Evolutionary conservation across 2,797 vertebrate genomes (phyloP).

Genomic region (Bradypodion ventrale): DNA sequence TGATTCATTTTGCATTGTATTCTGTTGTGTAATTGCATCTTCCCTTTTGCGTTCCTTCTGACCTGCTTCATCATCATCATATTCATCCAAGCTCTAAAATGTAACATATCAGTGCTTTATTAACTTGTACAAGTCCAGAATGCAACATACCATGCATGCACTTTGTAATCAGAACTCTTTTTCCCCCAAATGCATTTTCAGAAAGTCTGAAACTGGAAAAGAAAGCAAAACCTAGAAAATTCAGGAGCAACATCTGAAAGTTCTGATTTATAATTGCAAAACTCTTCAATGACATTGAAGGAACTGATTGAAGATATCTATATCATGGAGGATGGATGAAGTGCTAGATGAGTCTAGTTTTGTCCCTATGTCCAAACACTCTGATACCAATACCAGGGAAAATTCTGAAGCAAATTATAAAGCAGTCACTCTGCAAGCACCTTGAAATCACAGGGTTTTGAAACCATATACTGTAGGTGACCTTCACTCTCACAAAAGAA

Average conservation of each 20-base stretch:
- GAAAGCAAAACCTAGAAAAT: background rate
- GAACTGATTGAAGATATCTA: too few species aligned
- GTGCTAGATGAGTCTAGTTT: too few species aligned
- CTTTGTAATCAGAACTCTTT: background rate
- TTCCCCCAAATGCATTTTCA: conserved; percentile 9
- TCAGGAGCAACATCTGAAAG: background rate
- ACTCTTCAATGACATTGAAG: too few species aligned
- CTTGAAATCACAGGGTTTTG: conserved; percentile 40
- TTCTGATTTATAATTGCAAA: background rate
- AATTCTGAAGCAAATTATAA: too few species aligned
- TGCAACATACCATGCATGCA: background rate
- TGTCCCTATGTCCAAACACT: too few species aligned
- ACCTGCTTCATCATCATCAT: conserved; percentile 90
- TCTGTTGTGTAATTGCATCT: conserved; percentile 90
- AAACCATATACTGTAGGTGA: background rate
- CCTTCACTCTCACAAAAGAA: background rate
- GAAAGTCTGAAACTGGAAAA: background rate
- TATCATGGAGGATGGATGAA: too few species aligned
- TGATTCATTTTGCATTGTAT: conserved; percentile 93
- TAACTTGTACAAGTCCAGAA: background rate
- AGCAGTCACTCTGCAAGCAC: too few species aligned
- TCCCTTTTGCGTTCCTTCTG: conserved; percentile 87
- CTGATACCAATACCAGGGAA: too few species aligned
- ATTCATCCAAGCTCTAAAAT: conserved; percentile 91
- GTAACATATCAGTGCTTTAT: background rate